phyloP scores from a whole-genome alignment of 1,140 invertebrate species.

The Drosophila prosaltans region DNA sequence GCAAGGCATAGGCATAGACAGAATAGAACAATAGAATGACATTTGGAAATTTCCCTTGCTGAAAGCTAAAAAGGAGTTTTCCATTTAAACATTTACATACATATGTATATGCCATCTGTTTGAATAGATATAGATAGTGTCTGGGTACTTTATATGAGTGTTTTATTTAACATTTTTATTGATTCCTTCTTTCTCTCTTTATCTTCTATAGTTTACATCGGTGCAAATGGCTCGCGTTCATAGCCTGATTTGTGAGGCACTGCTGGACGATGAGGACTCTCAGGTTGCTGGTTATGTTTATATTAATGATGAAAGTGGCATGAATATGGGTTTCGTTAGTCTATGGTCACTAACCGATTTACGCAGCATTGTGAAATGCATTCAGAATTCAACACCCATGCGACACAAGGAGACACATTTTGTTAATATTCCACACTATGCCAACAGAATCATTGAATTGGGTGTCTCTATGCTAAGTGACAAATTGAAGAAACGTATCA shows the following conservation, averaged over 20 bases:
- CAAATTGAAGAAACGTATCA: conserved; percentile 90
- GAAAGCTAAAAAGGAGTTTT: too few relatives aligned
- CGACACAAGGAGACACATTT: conserved; percentile 93
- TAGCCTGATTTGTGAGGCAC: conserved; percentile 89
- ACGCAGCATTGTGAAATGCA: conserved; percentile 89
- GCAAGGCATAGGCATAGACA: too few relatives aligned
- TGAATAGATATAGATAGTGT: too few relatives aligned
- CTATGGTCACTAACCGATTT: conserved; percentile 92
- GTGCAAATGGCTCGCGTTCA: conserved; percentile 90
- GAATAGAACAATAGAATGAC: too few relatives aligned
- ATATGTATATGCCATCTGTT: too few relatives aligned
- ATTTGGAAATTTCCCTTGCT: too few relatives aligned
- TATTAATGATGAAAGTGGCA: conserved; percentile 92
- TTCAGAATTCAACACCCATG: conserved; percentile 95
- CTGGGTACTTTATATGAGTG: too few relatives aligned
- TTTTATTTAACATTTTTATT: too few relatives aligned
- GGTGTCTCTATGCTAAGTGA: conserved; percentile 90
- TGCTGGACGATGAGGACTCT: conserved; percentile 92
- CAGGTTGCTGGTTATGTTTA: conserved; percentile 91
- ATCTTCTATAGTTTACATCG: conserved; percentile 84
- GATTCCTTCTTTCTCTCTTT: too few relatives aligned
- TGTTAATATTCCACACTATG: conserved; percentile 90
- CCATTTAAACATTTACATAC: too few relatives aligned
- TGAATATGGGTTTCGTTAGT: conserved; percentile 91
- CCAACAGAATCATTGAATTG: conserved; percentile 91